Evolutionary conservation across 92 coral and sea anemone genomes (phyloP).

Genomic region (Nematostella vectensis): DNA sequence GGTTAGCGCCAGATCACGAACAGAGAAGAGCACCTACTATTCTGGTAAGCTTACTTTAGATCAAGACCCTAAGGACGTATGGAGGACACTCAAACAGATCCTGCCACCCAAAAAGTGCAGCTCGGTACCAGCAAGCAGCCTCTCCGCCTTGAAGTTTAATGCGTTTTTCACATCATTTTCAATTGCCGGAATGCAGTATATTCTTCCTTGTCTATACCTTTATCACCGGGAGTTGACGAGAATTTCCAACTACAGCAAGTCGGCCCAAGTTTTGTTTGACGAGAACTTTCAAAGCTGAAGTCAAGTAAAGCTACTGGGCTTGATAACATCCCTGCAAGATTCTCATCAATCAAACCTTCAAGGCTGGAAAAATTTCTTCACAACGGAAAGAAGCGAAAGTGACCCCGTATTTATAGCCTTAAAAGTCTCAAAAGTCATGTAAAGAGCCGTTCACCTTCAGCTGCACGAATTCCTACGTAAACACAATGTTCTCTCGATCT

Average conservation of each 20-base stretch:
- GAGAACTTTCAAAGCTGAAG: neutral
- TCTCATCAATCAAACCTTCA: neutral
- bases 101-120: neutral
- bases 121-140: neutral
- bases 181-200: constrained; percentile 1
- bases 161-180: neutral
- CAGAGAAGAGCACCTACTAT: neutral
- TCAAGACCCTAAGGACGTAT: neutral
- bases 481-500: neutral
- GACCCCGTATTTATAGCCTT: neutral
- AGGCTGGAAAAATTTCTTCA: neutral
- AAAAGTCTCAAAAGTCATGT: neutral
- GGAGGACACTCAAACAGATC: neutral
- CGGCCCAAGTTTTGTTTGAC: neutral
- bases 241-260: neutral
- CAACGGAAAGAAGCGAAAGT: neutral
- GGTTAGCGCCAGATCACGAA: neutral
- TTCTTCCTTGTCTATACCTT: neutral
- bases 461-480: neutral
- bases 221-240: neutral
- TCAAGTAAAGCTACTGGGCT: constrained; percentile 1
- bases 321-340: neutral
- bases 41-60: neutral
- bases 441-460: neutral
- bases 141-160: neutral